Evolutionary conservation across 2,113 vertebrate genomes (phyloP).

Genomic region (Okapia johnstoni): DNA sequence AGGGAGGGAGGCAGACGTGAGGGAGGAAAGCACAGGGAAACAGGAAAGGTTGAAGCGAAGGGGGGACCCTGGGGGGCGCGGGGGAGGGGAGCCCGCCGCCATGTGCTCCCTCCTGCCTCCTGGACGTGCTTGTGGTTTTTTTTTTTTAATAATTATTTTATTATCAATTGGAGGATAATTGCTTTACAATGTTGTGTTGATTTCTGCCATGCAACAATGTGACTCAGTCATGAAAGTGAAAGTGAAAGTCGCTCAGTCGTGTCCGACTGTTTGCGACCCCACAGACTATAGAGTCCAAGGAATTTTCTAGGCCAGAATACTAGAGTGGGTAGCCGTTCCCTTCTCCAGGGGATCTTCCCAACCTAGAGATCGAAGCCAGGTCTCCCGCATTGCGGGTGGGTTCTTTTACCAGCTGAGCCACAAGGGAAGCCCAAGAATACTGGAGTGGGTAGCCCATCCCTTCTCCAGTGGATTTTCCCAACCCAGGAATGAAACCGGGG

Average conservation of each 20-base stretch:
- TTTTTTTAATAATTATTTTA: neutral
- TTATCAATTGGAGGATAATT: neutral
- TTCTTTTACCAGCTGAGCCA: neutral
- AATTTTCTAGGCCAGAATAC: neutral
- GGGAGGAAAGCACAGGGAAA: neutral
- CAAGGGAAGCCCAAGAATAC: neutral
- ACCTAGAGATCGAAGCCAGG: neutral
- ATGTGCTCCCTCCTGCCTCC: neutral
- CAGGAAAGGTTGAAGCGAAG: neutral
- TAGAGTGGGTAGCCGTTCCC: neutral
- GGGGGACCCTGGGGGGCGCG: neutral
- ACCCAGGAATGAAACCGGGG: neutral
- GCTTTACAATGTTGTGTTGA: neutral
- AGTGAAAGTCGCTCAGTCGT: neutral
- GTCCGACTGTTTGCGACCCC: fast-evolving
- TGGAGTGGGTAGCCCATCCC: neutral
- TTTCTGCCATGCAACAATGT: neutral
- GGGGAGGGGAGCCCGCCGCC: neutral
- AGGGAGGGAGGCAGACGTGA: neutral
- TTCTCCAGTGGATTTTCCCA: neutral
- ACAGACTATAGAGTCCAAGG: neutral
- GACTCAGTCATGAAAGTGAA: neutral
- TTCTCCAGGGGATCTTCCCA: neutral
- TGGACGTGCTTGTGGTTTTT: neutral
- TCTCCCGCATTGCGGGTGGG: neutral